Conservation (phyloP, 2,113 vertebrate species). For the Sebastes fasciatus region DNA sequence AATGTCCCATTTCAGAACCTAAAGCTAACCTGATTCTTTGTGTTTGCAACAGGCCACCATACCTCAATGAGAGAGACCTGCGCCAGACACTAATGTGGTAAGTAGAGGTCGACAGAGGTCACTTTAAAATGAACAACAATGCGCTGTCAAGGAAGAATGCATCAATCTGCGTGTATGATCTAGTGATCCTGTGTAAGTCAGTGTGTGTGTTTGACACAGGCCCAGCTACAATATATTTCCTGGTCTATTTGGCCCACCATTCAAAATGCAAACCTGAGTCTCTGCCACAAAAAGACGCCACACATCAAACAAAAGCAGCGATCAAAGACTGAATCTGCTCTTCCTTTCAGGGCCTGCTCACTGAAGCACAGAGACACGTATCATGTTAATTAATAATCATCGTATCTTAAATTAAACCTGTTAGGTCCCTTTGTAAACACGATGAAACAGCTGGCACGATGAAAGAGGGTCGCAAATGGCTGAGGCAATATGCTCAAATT, state of each 20-base stretch:
- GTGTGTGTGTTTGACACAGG: background rate
- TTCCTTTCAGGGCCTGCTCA: slow-evolving; percentile 9
- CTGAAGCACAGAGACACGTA: slow-evolving; percentile 6
- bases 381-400: slow-evolving; percentile 24
- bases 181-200: background rate
- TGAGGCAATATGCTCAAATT: slow-evolving; percentile 14
- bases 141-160: background rate
- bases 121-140: background rate
- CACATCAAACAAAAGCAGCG: slow-evolving; percentile 39
- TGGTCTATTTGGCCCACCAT: background rate
- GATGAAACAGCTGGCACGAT: slow-evolving; percentile 32
- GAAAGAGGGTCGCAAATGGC: background rate
- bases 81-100: too few species aligned
- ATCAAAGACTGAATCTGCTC: slow-evolving; percentile 49
- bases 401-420: slow-evolving; percentile 24
- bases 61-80: too few species aligned
- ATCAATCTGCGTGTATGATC: background rate
- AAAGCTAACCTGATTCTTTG: too few species aligned
- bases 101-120: too few species aligned
- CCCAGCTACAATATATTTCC: background rate
- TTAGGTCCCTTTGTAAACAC: slow-evolving; percentile 36
- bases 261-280: slow-evolving; percentile 5
- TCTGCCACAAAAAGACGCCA: slow-evolving; percentile 9
- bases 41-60: too few species aligned
- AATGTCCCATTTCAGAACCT: too few species aligned